Conservation (phyloP, 2,113 vertebrate genomes). For the Athene cunicularia region DNA sequence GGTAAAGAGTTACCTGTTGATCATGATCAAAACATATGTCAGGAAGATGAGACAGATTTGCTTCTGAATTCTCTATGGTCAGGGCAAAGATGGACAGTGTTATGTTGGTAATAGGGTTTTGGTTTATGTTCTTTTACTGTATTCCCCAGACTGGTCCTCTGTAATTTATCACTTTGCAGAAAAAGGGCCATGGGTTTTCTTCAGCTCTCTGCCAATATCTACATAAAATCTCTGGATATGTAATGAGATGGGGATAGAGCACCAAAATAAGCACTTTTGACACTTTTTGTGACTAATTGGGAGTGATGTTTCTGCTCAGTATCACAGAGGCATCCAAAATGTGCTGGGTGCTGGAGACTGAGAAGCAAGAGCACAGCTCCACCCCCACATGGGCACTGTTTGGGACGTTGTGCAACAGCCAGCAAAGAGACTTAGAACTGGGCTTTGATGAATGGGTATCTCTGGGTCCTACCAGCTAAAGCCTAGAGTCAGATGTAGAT, state of each 20-base stretch:
- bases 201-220: background rate
- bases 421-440: background rate
- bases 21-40: background rate
- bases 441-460: background rate
- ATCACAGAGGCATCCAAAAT: background rate
- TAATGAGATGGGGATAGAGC: background rate
- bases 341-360: accelerated
- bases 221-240: background rate
- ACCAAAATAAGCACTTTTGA: background rate
- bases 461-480: background rate
- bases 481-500: background rate
- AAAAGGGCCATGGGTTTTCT: background rate
- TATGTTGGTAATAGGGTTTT: background rate
- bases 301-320: background rate
- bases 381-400: background rate
- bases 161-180: background rate
- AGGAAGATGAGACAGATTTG: background rate
- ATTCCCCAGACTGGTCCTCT: background rate
- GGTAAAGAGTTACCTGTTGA: background rate
- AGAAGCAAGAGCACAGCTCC: background rate
- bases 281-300: background rate
- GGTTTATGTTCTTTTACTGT: background rate
- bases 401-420: background rate
- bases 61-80: background rate
- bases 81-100: background rate